Evolutionary conservation across 2,113 vertebrate species (phyloP), one percentile per base, ranked within the genome.

Genomic region (Lagopus leucura): DNA sequence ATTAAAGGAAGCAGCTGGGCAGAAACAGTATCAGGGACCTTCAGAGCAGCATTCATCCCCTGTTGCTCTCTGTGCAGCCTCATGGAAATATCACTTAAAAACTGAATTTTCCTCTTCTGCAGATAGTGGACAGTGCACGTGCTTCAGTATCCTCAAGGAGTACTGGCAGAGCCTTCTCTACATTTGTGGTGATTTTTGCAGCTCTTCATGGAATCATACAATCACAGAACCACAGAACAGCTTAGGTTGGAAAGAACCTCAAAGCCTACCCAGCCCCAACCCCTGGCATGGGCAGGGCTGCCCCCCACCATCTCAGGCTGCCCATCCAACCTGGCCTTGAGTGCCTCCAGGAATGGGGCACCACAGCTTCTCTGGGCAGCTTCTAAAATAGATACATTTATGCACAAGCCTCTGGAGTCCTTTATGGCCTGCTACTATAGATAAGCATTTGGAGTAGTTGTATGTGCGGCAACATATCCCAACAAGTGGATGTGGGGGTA

Each of bases 11-110:
- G 1, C 8, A 63, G 45, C 11, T 82, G 45, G 11, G 7, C 8
- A 11, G 67, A 66, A 30, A n/a, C 52, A 13, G 25, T 16, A 25
- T 19, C 30, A 48, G n/a, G 30, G 27, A 36, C 21, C 82, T 1
- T 0, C 20, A 43, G 2, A 63, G 47, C 28, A 77, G 67, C 24
- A 13, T 48, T 89, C n/a, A 15, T 89, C 34, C 11, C 25, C 28
- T 86, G 66, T 79, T 25, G 30, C 13, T 36, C 38, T 0, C 1
- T 43, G 38, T 86, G 32, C 1, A 1, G 55, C 4, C 0, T 1
- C 20, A 40, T 34, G 67, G 60, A 89, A 94, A 89, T 70, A 45
- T 45, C 45, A 40, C 27, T 67, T 67, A 4, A 55, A 79, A 85
- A 38, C 38, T 38, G 1, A 55, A 72, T 87, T 82, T 73, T 34